Base-by-base conservation (phyloP, 1,140 invertebrate genomes). In the Glossosoma conforme region DNA sequence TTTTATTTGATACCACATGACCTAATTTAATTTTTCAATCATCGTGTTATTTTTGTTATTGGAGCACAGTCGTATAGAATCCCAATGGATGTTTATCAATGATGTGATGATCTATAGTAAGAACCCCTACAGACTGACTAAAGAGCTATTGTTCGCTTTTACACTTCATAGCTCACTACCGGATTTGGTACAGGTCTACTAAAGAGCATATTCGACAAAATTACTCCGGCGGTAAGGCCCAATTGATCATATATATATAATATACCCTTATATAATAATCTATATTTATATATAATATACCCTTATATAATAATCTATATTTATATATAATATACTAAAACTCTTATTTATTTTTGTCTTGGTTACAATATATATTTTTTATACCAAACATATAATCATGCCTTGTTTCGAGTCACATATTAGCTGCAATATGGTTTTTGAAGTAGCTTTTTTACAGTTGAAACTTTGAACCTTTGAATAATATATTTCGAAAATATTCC, bases 121-220 rank as follows among this genome's bases (percentile, higher is more conserved):
- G n/a, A n/a, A 21, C 17, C 14, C n/a, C 14, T 38, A 46, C 38
- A 54, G 43, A 54, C 30, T 54, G 44, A 54, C 52, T 28, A 36
- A 45, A 45, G 46, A 42, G 42, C 20, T 38, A 38, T 41, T 40
- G 13, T 22, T 40, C 41, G 51, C 47, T 41, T 41, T 53, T 49
- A 58, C 56, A 58, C 56, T 43, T 38, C 25, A 61, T 72, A 75
- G 72, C 70, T 67, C 56, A 71, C 72, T 61, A 70, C 68, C 63
- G 72, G 72, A 74, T 75, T 75, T 67, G 72, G 72, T 69, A 75
- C 72, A 69, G 72, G 72, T 65, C 72, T 74, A 57, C 72, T 75
- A 71, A 75, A 75, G 72, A 75, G 72, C 71, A 75, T 75, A 70
- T 75, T 75, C 72, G 72, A 75, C 72, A 75, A 75, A 75, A 75